Percentiles rank a stretch among this genome's conserved stretches.
These are phyloP conservation scores for Laterallus jamaicensis DNA, from an alignment of 2,113 vertebrate species.

Conservation along the genomic window DNA sequence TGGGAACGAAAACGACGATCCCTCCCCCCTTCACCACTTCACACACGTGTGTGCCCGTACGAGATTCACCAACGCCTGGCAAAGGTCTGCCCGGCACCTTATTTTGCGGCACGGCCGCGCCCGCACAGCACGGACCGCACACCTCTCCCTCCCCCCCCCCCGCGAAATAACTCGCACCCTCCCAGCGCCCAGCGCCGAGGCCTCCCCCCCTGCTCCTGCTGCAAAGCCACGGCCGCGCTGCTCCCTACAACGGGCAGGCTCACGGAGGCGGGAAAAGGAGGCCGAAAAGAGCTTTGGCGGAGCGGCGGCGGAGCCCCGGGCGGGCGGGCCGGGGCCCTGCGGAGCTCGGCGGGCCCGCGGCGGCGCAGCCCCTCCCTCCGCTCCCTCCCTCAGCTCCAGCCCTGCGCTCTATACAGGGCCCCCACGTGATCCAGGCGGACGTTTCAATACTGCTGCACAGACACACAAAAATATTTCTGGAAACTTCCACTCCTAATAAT, in stretches of 20 bases:
- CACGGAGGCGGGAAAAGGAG: too few relatives aligned
- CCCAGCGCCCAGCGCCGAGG: neutral
- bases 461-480: constrained; percentile 79
- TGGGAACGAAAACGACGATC: neutral
- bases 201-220: neutral
- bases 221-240: neutral
- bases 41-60: neutral
- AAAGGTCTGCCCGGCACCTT: neutral
- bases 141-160: neutral
- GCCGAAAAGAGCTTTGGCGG: neutral
- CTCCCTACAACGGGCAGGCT: neutral
- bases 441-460: constrained; percentile 81
- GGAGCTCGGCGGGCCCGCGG: neutral
- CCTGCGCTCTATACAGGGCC: constrained; percentile 72
- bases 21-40: neutral
- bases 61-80: neutral
- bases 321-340: neutral
- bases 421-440: constrained; percentile 82
- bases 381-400: constrained; percentile 63
- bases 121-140: neutral
- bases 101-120: neutral
- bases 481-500: constrained; percentile 83
- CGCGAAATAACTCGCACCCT: neutral
- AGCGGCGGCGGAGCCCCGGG: neutral
- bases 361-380: constrained; percentile 49